These are phyloP conservation scores for Cottus gobio DNA, from an alignment of 2,113 vertebrate genomes.

Conservation along the genomic window DNA sequence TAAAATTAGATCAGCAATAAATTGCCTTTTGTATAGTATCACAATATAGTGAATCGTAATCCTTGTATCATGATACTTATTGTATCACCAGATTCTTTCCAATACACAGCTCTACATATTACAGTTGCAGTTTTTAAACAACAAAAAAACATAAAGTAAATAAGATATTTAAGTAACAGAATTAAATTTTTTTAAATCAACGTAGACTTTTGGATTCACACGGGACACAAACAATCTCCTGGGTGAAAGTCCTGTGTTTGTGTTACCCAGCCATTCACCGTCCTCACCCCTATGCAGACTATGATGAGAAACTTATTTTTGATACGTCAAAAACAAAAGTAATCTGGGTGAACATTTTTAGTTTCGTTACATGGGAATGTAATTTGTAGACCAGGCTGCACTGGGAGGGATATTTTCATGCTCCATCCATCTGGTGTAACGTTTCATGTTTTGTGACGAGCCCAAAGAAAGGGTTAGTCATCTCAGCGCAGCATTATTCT, in stretches of 20 bases:
- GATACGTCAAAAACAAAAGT: background rate
- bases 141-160: background rate
- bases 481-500: slow-evolving; percentile 38
- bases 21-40: background rate
- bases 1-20: background rate
- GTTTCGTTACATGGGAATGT: background rate
- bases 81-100: background rate
- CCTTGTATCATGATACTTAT: background rate
- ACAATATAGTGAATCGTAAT: background rate
- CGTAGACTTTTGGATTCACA: background rate
- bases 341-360: too few relatives aligned
- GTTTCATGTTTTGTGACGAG: slow-evolving; percentile 75
- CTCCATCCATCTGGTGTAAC: slow-evolving; percentile 58
- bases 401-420: slow-evolving; percentile 54
- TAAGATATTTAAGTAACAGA: background rate
- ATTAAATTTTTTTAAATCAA: background rate
- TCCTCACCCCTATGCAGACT: background rate
- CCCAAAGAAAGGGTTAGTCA: slow-evolving; percentile 60
- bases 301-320: background rate
- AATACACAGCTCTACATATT: background rate
- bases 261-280: background rate
- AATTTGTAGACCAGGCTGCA: slow-evolving; percentile 6
- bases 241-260: background rate
- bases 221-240: too few relatives aligned
- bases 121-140: background rate